Base-by-base conservation (phyloP, 2,888 invertebrate species). In the Sarcophaga caerulescens region DNA sequence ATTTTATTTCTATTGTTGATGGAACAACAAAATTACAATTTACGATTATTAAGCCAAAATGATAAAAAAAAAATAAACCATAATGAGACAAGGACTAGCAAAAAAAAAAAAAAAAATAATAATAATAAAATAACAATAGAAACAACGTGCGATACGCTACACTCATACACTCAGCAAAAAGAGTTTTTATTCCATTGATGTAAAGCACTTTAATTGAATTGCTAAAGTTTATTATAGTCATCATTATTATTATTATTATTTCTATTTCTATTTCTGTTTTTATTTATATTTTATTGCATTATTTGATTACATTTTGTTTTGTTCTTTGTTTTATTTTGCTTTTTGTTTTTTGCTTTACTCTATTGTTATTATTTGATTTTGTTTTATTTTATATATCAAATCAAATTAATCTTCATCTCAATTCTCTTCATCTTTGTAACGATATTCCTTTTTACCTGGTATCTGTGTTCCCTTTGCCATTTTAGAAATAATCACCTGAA, bases 321-420 rank as follows among this genome's bases (percentile, higher is more conserved):
- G 35, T 25, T 25, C 1, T 59, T 57, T 14, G 17, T 52, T 52
- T 65, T n/a, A 45, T 59, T 35, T 80, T 59, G 1, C n/a, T 19
- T 60, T 19, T 74, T 66, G 12, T 21, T 52, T 52, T 60, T 60
- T 52, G 6, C n/a, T 62, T 79, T 85, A 73, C 60, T 85, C 79
- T 75, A 85, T 52, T 52, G 17, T 52, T 52, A 14, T 52, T 52
- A 52, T 79, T 74, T 71, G 57, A 71, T 45, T 75, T 82, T 66
- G 35, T 66, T 66, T 60, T 62, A 57, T 68, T 21, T 8, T 25
- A 60, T 52, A 44, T 73, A 80, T 80, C 75, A 82, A 74, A 77
- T 81, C 19, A 74, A 78, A 86, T 84, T 84, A 81, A 81, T 78
- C 80, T 78, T 77, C 63, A 78, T 70, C 66, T 52, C 17, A 52